These are phyloP conservation scores for Zoanthus sansibaricus DNA, from an alignment of 92 coral and sea anemone genomes.

Conservation along the genomic window DNA sequence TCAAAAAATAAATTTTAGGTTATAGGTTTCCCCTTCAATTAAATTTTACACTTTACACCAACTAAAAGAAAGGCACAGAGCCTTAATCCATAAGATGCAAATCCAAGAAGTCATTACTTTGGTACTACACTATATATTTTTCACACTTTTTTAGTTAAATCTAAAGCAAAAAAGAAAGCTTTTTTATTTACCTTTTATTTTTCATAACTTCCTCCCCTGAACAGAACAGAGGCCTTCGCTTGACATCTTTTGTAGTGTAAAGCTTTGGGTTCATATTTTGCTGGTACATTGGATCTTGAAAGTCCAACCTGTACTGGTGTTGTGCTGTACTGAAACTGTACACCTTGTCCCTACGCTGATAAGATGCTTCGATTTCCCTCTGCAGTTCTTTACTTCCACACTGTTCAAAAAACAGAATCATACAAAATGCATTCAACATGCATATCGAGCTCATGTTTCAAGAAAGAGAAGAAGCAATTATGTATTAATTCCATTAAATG, in stretches of 20 bases:
- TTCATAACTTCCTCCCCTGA: constrained; percentile 46
- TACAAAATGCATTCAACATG: neutral
- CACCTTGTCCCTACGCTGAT: constrained; percentile 42
- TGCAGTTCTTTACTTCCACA: constrained; percentile 14
- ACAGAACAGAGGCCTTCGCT: constrained; percentile 72
- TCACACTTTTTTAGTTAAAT: too few species aligned
- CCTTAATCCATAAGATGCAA: too few species aligned
- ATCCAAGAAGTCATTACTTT: too few species aligned
- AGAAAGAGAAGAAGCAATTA: too few species aligned
- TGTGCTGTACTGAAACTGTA: constrained; percentile 37
- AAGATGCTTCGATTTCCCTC: constrained; percentile 55
- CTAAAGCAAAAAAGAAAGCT: too few species aligned
- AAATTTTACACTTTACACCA: too few species aligned
- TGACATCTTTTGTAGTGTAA: constrained; percentile 46
- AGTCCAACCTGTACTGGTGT: constrained; percentile 57
- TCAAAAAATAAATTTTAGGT: too few species aligned
- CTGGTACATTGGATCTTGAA: constrained; percentile 67
- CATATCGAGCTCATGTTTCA: too few species aligned
- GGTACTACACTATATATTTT: too few species aligned
- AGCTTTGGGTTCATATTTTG: constrained; percentile 60
- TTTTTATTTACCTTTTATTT: constrained; percentile 38
- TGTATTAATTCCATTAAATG: too few species aligned
- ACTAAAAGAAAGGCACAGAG: too few species aligned
- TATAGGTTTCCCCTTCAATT: too few species aligned
- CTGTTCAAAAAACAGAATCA: neutral